Base-by-base conservation (phyloP, 2,797 vertebrate genomes). In the Artibeus jamaicensis region DNA sequence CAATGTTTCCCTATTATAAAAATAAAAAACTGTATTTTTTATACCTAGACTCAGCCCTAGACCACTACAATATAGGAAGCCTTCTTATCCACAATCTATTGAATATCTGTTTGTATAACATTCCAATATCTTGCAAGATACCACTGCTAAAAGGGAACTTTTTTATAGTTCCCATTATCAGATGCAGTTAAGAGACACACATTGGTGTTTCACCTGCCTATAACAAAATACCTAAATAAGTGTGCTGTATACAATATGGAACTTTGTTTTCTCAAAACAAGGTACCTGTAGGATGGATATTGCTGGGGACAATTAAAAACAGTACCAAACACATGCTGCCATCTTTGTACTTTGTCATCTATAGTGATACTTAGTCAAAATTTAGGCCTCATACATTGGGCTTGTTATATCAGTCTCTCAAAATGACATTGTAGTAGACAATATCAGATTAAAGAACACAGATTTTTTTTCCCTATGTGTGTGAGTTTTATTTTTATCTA, bases 231-330 rank as follows among this genome's bases (percentile, higher is more conserved):
- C 32, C 2, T 50, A 81, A 88, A 39, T 57, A 42, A 50, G 93
- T 78, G 9, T 91, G 70, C 21, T 37, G 1, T 37, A 12, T n/a
- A 59, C 7, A 73, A 53, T 22, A 89, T 68, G 0, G 7, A 57
- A 9, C 15, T 91, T 94, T 59, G 62, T 67, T 95, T 91, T 91
- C 46, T 89, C 73, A 90, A 65, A 85, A 53, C 22, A 53, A 78
- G 9, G 21, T 86, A 32, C 65, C 21, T 78, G 6, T 46, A 85
- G 48, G 48, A 77, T n/a, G 85, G 44, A 44, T 82, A 82, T 44
- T 85, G 82, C n/a, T 74, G 76, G 15, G 24, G n/a, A 34, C 1
- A 62, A 76, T 57, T 79, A 68, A 68, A 70, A 85, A 71, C 42
- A 44, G 3, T 26, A 46, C 76, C 18, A 86, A 90, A 86, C 29